Conservation (phyloP, 2,113 vertebrate genomes). For the Ochotona curzoniae region DNA sequence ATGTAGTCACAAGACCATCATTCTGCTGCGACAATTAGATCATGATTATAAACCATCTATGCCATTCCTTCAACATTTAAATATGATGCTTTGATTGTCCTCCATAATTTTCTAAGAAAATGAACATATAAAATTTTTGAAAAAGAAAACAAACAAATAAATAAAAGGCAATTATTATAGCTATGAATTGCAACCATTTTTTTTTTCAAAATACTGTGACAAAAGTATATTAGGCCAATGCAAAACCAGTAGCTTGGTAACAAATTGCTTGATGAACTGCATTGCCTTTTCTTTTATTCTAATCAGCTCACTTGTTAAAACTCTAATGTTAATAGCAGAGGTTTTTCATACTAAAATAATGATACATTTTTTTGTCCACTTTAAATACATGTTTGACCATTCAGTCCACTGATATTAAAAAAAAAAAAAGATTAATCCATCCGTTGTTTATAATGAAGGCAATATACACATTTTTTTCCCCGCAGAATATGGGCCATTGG, state of each 20-base stretch:
- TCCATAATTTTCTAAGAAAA: conserved; percentile 36
- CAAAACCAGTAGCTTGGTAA: background rate
- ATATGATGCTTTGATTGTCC: conserved; percentile 4
- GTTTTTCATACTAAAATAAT: conserved; percentile 40
- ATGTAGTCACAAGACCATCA: too few species aligned
- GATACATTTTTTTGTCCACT: conserved; percentile 46
- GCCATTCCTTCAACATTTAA: background rate
- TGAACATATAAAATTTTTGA: background rate
- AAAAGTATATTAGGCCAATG: background rate
- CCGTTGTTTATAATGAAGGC: conserved; percentile 3
- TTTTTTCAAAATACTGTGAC: background rate
- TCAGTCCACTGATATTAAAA: conserved; percentile 18
- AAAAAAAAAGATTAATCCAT: conserved; percentile 32
- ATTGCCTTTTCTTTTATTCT: conserved; percentile 30
- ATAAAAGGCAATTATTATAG: conserved; percentile 21
- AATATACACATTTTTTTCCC: background rate
- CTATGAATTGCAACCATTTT: conserved; percentile 30
- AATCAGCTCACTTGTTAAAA: conserved; percentile 69
- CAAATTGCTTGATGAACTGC: background rate
- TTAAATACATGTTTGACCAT: conserved; percentile 32
- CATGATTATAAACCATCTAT: background rate
- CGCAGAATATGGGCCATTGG: background rate
- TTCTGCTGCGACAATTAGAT: background rate
- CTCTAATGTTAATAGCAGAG: conserved; percentile 37
- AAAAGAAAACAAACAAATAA: conserved; percentile 50